Base-by-base conservation (phyloP, 2,113 vertebrate species). In the Hemiscyllium ocellatum region DNA sequence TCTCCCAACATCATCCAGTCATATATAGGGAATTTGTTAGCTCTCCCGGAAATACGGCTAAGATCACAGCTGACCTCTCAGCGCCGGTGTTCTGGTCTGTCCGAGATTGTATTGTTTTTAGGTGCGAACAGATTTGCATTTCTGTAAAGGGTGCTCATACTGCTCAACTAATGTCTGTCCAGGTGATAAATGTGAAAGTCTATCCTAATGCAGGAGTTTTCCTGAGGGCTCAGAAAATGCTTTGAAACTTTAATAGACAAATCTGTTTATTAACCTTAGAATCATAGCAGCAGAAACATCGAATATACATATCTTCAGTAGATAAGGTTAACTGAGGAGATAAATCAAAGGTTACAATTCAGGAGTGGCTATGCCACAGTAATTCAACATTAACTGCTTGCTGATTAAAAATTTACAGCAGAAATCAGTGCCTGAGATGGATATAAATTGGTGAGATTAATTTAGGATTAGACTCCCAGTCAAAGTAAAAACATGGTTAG, bases 401-500 rank as follows among this genome's bases (percentile, higher is more conserved):
- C 50, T 56, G 87, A 90, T 61, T 90, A 61, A 90, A 90, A 90
- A 61, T 15, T 10, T 90, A 33, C 26, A 61, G 26, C 87, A 29
- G 87, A 90, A 61, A 90, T 61, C 87, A 65, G 87, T 90, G 87
- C 29, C 26, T 90, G 52, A 90, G 50, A 61, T 90, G 13, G 87
- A 90, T 90, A 61, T 90, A 90, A 90, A 90, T 90, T 65, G 87
- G 50, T 17, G 52, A 90, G 87, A 90, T 61, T 90, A 90, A 61
- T 90, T 90, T 61, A 83, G 80, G 37, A 47, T 83, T 83, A 90
- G 15, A 90, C 52, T n/a, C 87, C 56, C 12, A 90, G 52, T n/a
- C 87, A 90, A 61, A 56, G 56, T 90, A 90, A 20, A 52, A 90
- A 29, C 4, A 90, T 17, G 17, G 52, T 29, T 56, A 90, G 86